These are phyloP conservation scores for Lepetodrilus schrolli DNA, from an alignment of 2,888 invertebrate species.

Conservation along the genomic window DNA sequence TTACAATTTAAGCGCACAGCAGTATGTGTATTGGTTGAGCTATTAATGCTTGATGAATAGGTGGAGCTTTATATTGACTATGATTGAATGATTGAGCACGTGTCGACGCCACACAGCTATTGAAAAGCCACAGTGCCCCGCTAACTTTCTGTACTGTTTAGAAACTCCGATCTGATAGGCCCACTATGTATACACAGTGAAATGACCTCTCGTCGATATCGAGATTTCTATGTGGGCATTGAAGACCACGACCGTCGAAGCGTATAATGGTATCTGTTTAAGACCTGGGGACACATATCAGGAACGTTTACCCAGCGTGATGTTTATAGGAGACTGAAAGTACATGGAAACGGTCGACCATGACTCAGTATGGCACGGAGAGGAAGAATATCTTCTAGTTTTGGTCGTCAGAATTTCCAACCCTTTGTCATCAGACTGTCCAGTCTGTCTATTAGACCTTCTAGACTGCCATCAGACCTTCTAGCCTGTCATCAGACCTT, in stretches of 20 bases:
- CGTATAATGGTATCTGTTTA: background rate
- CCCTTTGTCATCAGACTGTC: too few species aligned
- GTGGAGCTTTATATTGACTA: constrained; percentile 18
- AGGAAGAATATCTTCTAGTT: background rate
- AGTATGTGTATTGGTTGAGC: background rate
- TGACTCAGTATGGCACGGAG: background rate
- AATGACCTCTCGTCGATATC: background rate
- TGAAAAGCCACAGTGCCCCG: background rate
- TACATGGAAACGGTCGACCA: constrained; percentile 1
- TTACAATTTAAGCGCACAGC: background rate
- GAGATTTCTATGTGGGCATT: background rate
- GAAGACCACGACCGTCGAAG: background rate
- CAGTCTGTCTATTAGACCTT: too few species aligned
- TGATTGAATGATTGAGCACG: constrained; percentile 13
- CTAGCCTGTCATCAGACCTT: too few species aligned
- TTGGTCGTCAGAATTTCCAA: background rate
- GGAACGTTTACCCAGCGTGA: background rate
- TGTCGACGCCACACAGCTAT: background rate
- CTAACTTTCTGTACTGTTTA: constrained; percentile 6
- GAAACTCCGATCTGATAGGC: constrained; percentile 12
- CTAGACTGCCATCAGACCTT: too few species aligned
- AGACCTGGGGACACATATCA: background rate
- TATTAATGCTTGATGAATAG: background rate
- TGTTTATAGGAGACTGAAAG: constrained; percentile 8
- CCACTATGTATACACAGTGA: background rate